A percentile compares a stretch with the other conserved stretches of the same genome.
phyloP scores from a whole-genome alignment of 2,797 vertebrate genomes.

The Bucorvus abyssinicus region DNA sequence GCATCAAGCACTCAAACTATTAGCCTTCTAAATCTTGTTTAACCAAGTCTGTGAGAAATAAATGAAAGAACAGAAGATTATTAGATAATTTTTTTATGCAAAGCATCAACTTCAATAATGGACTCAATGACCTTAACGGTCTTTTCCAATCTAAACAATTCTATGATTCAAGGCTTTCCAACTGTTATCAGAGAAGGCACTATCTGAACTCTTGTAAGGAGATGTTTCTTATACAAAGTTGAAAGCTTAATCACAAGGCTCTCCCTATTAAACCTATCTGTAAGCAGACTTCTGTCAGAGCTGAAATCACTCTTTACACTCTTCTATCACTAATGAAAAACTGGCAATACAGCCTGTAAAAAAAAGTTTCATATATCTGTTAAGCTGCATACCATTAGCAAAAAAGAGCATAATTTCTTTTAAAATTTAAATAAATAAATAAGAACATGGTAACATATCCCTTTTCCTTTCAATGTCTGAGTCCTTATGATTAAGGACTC shows the following conservation, averaged over 20 bases:
- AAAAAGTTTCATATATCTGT: neutral
- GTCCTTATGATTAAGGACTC: neutral
- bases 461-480: neutral
- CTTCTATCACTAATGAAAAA: neutral
- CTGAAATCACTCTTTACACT: neutral
- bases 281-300: neutral
- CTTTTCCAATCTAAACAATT: too few relatives aligned
- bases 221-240: neutral
- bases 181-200: neutral
- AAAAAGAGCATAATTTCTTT: neutral
- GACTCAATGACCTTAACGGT: too few relatives aligned
- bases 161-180: neutral
- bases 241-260: neutral
- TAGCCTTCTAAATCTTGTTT: neutral
- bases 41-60: neutral
- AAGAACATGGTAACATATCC: rapidly evolving
- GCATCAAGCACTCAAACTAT: neutral
- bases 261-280: neutral
- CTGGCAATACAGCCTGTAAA: neutral
- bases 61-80: neutral
- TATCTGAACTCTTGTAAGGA: neutral
- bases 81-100: neutral
- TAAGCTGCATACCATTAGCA: neutral
- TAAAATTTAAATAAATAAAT: neutral
- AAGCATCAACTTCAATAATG: neutral